Evolutionary conservation across 2,888 invertebrate genomes (phyloP), one percentile per base, ranked within the genome.

Genomic region (Muschampia plurimacula): DNA sequence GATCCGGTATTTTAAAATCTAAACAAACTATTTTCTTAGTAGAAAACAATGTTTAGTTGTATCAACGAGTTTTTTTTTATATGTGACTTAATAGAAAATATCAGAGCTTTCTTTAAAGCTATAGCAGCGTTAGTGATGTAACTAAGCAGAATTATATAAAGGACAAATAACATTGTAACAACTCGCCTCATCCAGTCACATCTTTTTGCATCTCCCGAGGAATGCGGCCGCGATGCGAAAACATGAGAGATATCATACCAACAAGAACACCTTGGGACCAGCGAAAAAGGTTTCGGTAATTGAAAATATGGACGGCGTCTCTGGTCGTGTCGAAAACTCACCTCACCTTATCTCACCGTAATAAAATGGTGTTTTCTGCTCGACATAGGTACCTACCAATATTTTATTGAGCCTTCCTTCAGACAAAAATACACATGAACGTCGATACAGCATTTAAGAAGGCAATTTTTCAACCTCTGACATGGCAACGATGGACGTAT

Each of bases 181-280:
- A 63, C 62, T 57, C 44, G 62, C 62, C 52, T 69, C 63, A 39
- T 52, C 62, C 67, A 66, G 66, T 60, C 71, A 49, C 72, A 72
- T 72, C 67, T 67, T 63, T 67, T 67, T 72, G 67, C 72, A 72
- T 72, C 67, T 72, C 49, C 10, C 62, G 32, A 41, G 67, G 72
- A 72, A 72, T 72, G 67, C 72, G 67, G 60, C 59, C 72, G 67
- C 72, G 67, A 67, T 72, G 67, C 62, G 62, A 72, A 67, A 63
- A 63, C 72, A 72, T 67, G 72, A 72, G 62, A 72, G 72, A 72
- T 72, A 72, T 72, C 72, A 72, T 72, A 67, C 72, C 67, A 72
- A 67, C 55, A 60, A 72, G 72, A 72, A 67, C 72, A 66, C 67
- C 67, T 71, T 62, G 66, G 69, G 59, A 32, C 28, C 72, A 15